phyloP scores from a whole-genome alignment of 2,888 invertebrate genomes.

The Dromius quadrimaculatus region DNA sequence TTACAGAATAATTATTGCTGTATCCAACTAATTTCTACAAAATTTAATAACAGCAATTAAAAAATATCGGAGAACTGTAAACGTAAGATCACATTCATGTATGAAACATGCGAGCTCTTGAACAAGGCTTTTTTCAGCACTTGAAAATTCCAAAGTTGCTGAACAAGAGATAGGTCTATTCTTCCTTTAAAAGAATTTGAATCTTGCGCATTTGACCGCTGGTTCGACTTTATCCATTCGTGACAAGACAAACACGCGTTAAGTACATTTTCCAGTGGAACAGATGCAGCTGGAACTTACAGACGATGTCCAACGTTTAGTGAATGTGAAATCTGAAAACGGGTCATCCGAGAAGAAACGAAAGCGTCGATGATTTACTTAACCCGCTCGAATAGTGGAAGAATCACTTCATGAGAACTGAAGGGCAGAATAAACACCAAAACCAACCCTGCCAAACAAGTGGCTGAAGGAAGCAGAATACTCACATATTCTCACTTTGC shows the following conservation, averaged over 20 bases:
- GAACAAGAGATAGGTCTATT: not conserved
- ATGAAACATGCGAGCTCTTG: slow-evolving; percentile 1
- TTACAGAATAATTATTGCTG: too few species aligned
- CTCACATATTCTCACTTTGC: too few species aligned
- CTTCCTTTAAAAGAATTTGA: not conserved
- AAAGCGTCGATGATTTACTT: slow-evolving; percentile 10
- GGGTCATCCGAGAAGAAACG: not conserved
- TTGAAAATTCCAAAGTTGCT: slow-evolving; percentile 4
- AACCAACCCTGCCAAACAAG: slow-evolving; percentile 1
- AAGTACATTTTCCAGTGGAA: slow-evolving; percentile 1
- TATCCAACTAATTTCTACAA: too few species aligned
- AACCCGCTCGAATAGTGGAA: slow-evolving; percentile 6
- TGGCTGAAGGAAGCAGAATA: too few species aligned
- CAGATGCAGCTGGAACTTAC: slow-evolving; percentile 3
- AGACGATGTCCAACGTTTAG: not conserved
- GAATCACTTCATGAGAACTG: slow-evolving; percentile 6
- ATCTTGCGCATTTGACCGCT: not conserved
- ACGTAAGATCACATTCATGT: not conserved
- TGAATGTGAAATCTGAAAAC: not conserved
- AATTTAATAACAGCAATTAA: too few species aligned
- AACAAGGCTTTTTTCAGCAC: too few species aligned
- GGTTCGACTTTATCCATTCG: too few species aligned
- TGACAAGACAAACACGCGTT: not conserved
- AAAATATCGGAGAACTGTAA: not conserved
- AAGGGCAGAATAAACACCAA: slow-evolving; percentile 1